These are phyloP conservation scores for Cistogaster globosa DNA, from an alignment of 2,888 invertebrate genomes.

Conservation along the genomic window DNA sequence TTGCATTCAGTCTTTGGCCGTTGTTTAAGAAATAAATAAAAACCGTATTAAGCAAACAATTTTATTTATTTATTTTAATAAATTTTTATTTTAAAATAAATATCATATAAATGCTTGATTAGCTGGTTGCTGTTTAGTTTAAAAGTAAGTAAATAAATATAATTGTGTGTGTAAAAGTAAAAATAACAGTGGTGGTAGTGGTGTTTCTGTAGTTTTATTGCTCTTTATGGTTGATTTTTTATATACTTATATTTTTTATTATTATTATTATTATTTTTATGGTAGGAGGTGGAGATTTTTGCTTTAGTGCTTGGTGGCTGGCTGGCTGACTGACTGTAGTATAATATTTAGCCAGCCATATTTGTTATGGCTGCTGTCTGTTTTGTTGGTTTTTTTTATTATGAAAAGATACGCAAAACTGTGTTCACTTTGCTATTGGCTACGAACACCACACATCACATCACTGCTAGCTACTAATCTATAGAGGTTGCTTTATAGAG, in stretches of 20 bases:
- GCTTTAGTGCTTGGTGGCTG: constrained; percentile 52
- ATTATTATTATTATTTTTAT: constrained; percentile 58
- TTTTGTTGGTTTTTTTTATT: constrained; percentile 22
- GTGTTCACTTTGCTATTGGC: constrained; percentile 60
- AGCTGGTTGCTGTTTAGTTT: constrained; percentile 42
- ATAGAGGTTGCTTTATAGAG: constrained; percentile 45
- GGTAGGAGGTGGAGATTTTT: constrained; percentile 69
- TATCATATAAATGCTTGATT: constrained; percentile 70
- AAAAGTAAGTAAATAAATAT: too few relatives aligned
- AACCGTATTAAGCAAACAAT: constrained; percentile 53
- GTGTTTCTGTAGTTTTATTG: constrained; percentile 32
- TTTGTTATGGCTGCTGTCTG: constrained; percentile 64
- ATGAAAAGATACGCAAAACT: constrained; percentile 56
- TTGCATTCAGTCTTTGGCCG: too few relatives aligned
- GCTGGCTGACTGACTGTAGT: constrained; percentile 40
- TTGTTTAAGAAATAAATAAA: constrained; percentile 57
- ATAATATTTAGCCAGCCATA: constrained; percentile 69
- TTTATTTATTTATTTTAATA: constrained; percentile 32
- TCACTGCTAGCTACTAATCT: constrained; percentile 22
- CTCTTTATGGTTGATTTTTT: constrained; percentile 43
- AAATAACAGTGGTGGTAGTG: constrained; percentile 9
- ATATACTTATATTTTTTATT: constrained; percentile 15
- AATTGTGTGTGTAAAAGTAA: not conserved
- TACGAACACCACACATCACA: constrained; percentile 34
- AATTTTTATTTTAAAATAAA: constrained; percentile 58